Evolutionary conservation across 2,888 invertebrate species (phyloP).

Genomic region (Isoperla grammatica): DNA sequence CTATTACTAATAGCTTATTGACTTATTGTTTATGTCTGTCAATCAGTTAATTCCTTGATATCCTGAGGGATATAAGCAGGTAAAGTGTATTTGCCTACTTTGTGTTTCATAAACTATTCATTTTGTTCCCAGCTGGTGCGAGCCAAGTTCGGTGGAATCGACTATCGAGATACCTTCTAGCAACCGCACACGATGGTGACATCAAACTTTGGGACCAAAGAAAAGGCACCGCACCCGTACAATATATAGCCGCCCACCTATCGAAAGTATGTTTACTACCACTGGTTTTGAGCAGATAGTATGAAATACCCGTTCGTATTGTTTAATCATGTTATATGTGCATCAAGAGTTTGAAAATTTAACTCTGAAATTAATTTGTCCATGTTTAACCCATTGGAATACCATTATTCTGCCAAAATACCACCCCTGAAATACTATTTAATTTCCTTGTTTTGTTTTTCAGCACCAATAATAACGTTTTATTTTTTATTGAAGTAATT

Average conservation of each 20-base stretch:
- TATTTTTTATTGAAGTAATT: too few species aligned
- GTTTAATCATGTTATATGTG: neutral
- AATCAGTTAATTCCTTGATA: too few species aligned
- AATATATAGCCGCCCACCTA: constrained; percentile 90
- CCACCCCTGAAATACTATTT: too few species aligned
- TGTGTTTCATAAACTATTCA: too few species aligned
- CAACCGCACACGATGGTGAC: constrained; percentile 94
- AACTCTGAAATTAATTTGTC: constrained; percentile 14
- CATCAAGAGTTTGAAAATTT: neutral
- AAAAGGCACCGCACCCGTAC: constrained; percentile 78
- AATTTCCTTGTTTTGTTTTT: too few species aligned
- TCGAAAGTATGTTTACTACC: constrained; percentile 51
- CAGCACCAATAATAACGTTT: too few species aligned
- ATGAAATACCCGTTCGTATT: constrained; percentile 7
- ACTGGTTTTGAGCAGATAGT: neutral
- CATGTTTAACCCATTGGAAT: neutral
- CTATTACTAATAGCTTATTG: too few species aligned
- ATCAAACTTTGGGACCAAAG: constrained; percentile 94
- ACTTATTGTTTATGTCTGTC: too few species aligned
- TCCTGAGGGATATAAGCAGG: too few species aligned
- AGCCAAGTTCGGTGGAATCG: constrained; percentile 94
- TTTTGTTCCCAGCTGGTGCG: constrained; percentile 66
- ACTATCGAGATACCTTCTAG: constrained; percentile 73
- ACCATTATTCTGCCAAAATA: too few species aligned
- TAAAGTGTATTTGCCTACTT: too few species aligned